A percentile compares a stretch with the other conserved stretches of the same genome.
Conservation (phyloP, 2,797 vertebrate genomes). For the Thaleichthys pacificus region DNA sequence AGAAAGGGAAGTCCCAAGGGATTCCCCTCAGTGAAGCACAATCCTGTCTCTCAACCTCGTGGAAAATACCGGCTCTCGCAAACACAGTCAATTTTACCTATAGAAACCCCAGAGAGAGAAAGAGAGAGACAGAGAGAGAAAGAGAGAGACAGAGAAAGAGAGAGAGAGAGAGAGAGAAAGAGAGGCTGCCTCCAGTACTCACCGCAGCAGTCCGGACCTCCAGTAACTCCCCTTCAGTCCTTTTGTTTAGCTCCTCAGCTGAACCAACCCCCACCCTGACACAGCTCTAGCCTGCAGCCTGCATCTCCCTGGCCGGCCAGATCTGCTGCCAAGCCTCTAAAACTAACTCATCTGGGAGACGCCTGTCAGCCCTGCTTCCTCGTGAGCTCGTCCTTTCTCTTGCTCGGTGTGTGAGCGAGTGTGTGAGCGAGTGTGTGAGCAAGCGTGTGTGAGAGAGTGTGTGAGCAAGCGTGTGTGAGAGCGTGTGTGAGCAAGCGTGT, state of each 20-base stretch:
- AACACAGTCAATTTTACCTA: too few relatives aligned
- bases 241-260: slow-evolving; percentile 42
- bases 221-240: slow-evolving; percentile 33
- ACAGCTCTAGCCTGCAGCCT: slow-evolving; percentile 16
- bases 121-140: slow-evolving; percentile 8
- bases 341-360: slow-evolving; percentile 52
- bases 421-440: background rate
- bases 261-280: slow-evolving; percentile 37
- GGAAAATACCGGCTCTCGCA: too few relatives aligned
- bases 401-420: slow-evolving; percentile 1
- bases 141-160: background rate
- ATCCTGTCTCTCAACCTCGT: too few relatives aligned
- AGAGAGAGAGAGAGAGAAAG: background rate
- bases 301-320: slow-evolving; percentile 38
- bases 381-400: slow-evolving; percentile 6
- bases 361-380: slow-evolving; percentile 53
- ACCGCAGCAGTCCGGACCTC: slow-evolving; percentile 36
- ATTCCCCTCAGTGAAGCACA: background rate
- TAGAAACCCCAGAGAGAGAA: too few relatives aligned
- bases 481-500: background rate
- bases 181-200: slow-evolving; percentile 32
- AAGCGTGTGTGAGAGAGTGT: slow-evolving; percentile 14
- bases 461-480: background rate
- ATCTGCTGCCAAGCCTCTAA: slow-evolving; percentile 32
- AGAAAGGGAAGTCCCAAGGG: background rate